Percentiles rank a stretch among this genome's conserved stretches.
phyloP scores from a whole-genome alignment of 2,797 vertebrate genomes.

The Chaenodraco wilsoni region DNA sequence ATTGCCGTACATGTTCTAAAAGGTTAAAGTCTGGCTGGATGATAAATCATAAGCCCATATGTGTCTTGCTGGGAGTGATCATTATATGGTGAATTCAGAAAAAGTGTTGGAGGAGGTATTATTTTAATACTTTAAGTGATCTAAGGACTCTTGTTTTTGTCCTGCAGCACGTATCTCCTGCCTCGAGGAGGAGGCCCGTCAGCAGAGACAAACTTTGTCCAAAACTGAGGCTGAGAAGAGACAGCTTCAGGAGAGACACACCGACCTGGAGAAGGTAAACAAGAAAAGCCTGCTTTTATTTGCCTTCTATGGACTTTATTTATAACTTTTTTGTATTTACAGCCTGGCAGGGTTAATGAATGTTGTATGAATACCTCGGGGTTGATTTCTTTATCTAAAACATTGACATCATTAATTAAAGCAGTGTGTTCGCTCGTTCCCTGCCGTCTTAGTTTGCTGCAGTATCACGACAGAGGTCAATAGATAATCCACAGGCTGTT shows the following conservation, averaged over 20 bases:
- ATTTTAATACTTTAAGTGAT: not conserved
- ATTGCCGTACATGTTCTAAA: no score
- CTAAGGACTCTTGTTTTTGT: not conserved
- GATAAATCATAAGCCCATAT: no score
- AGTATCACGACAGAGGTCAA: not conserved
- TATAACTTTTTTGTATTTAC: not conserved
- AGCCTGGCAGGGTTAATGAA: not conserved
- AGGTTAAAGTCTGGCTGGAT: no score
- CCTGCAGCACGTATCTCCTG: slow-evolving; percentile 88
- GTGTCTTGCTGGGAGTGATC: not conserved
- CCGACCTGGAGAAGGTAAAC: slow-evolving; percentile 93
- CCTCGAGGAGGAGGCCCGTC: slow-evolving; percentile 92
- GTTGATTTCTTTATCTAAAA: not conserved
- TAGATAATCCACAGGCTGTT: not conserved
- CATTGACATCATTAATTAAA: not conserved
- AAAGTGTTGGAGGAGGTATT: not conserved
- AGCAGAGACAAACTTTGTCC: slow-evolving; percentile 86
- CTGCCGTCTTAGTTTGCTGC: not conserved
- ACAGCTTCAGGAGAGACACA: slow-evolving; percentile 92
- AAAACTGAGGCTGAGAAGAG: slow-evolving; percentile 93
- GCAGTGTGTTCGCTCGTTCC: not conserved
- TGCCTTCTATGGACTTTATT: not conserved
- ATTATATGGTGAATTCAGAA: not conserved
- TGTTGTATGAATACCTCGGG: not conserved
- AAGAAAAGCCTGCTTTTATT: not conserved